phyloP scores from a whole-genome alignment of 2,113 vertebrate species.

The Pogona vitticeps region DNA sequence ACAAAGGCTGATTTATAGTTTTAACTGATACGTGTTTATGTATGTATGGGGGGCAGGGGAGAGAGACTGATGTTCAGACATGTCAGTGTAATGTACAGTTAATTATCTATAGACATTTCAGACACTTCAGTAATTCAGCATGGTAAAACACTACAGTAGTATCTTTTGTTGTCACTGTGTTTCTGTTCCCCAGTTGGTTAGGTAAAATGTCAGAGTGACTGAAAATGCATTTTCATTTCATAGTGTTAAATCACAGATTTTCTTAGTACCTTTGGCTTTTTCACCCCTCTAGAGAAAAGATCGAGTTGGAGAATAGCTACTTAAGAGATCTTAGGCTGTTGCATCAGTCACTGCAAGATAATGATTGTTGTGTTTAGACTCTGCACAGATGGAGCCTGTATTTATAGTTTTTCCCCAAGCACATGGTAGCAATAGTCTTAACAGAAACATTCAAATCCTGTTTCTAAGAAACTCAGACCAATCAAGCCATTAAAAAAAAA shows the following conservation, averaged over 20 bases:
- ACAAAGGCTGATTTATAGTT: constrained; percentile 64
- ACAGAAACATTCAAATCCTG: constrained; percentile 40
- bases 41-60: constrained; percentile 36
- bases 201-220: constrained; percentile 53
- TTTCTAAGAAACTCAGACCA: constrained; percentile 58
- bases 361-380: constrained; percentile 35
- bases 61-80: constrained; percentile 55
- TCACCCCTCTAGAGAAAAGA: constrained; percentile 34
- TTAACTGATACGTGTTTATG: constrained; percentile 61
- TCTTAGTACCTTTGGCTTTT: constrained; percentile 41
- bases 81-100: constrained; percentile 68
- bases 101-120: constrained; percentile 69
- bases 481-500: constrained; percentile 40
- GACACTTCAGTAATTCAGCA: constrained; percentile 62
- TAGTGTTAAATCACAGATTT: constrained; percentile 50
- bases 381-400: constrained; percentile 45
- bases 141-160: constrained; percentile 53
- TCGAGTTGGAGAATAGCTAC: constrained; percentile 45
- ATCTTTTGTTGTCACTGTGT: constrained; percentile 43
- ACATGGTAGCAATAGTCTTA: background rate
- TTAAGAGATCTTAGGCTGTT: constrained; percentile 46
- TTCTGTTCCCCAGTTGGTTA: constrained; percentile 53
- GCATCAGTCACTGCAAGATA: constrained; percentile 29
- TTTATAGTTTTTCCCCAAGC: constrained; percentile 23
- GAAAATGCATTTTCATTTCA: constrained; percentile 61